Evolutionary conservation across 2,797 vertebrate genomes (phyloP).

Genomic region (Cuniculus paca): DNA sequence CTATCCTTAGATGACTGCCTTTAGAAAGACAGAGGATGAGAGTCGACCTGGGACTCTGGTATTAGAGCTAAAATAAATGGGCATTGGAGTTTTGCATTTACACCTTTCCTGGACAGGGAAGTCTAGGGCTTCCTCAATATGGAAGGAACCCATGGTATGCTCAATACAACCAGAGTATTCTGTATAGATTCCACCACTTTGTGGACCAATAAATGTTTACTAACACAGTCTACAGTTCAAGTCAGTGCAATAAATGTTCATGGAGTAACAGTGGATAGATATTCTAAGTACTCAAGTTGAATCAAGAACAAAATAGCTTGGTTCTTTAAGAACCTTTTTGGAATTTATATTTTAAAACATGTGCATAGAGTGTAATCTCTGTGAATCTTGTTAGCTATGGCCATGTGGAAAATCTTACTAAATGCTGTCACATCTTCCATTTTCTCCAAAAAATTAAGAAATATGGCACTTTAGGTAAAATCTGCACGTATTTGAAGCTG

Average conservation of each 20-base stretch:
- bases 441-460: conserved; percentile 14
- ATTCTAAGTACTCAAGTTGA: not conserved
- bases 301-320: not conserved
- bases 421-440: not conserved
- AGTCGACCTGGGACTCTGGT: not conserved
- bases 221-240: not conserved
- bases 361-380: not conserved
- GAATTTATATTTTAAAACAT: not conserved
- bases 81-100: not conserved
- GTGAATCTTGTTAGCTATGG: not conserved
- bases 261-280: not conserved
- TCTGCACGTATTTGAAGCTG: not conserved
- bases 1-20: not conserved
- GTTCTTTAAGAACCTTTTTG: not conserved
- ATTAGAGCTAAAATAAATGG: not conserved
- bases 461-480: not conserved
- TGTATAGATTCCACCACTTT: not conserved
- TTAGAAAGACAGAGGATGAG: not conserved
- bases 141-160: not conserved
- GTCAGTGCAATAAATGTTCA: not conserved
- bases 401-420: not conserved
- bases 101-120: not conserved
- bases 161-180: not conserved
- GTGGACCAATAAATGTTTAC: not conserved
- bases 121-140: not conserved